Base-by-base conservation (phyloP, 2,888 invertebrate genomes). In the Incurvaria masculella region DNA sequence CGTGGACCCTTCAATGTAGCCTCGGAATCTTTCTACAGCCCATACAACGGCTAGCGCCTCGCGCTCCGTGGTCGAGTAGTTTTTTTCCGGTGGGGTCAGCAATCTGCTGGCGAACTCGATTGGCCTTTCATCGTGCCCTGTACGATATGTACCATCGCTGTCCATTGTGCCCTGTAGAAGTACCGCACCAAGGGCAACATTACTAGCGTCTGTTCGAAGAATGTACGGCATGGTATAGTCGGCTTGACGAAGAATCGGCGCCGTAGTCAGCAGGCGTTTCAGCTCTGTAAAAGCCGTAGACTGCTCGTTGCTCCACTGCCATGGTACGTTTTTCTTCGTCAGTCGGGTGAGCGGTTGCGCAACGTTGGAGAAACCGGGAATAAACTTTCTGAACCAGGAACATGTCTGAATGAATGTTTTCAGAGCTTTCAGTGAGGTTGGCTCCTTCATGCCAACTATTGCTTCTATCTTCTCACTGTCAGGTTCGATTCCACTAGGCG, bases 1-100 rank as follows among this genome's bases (percentile, higher is more conserved):
- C 59, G 60, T 71, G 68, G 72, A 16, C 66, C 47, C 2, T 61
- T 63, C 10, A 70, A 52, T 46, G 68, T 49, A 21, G 61, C 64
- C 43, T 33, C 48, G 17, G 16, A 44, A 48, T 14, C 27, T 39
- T 10, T 18, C 18, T 4, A 45, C 8, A 6, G 48, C 48, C 48
- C 44, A 45, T 19, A 47, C 42, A 3, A 43, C 49, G 0, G 65
- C 61, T n/a, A 65, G 51, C 0, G 59, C 61, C 55, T 69, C 69
- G 27, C 61, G 56, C 46, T 71, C 66, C 0, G 62, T 64, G 1
- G 62, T 61, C 0, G 61, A 56, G 45, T 69, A 68, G 18, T 62
- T 64, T 3, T 47, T 42, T 52, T 71, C 65, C 10, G 62, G 57
- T 8, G 44, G n/a, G 0, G 48, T 53, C 14, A 62, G 41, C 0